Conservation (phyloP, 2,797 vertebrate species). For the Phyllotis vaccarum region DNA sequence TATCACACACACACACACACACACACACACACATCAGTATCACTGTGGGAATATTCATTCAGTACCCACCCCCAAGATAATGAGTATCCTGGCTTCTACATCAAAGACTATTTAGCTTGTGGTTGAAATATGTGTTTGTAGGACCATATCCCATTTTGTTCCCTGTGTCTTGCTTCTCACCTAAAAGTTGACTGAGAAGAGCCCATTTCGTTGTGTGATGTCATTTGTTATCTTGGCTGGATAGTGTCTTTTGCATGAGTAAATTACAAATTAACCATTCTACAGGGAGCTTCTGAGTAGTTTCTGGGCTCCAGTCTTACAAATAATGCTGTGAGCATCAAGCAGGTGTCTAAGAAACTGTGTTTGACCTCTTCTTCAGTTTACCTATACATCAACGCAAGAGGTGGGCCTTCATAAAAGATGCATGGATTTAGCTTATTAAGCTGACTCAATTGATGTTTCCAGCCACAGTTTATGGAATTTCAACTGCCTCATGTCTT, state of each 20-base stretch:
- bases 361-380: not conserved
- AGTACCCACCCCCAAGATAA: not conserved
- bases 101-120: not conserved
- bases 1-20: no score
- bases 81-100: not conserved
- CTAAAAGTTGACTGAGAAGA: not conserved
- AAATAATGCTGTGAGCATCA: slow-evolving; percentile 1
- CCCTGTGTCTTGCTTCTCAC: not conserved
- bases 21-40: no score
- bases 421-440: slow-evolving; percentile 20
- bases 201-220: not conserved
- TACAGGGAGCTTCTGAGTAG: not conserved
- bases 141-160: not conserved
- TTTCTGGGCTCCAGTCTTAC: slow-evolving; percentile 28
- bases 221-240: slow-evolving; percentile 7
- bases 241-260: slow-evolving; percentile 17
- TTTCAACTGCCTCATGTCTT: not conserved
- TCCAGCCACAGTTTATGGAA: not conserved
- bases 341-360: not conserved
- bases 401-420: not conserved
- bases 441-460: not conserved
- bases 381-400: not conserved
- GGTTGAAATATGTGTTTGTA: not conserved
- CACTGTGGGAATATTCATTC: not conserved
- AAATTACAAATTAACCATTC: not conserved